Conservation (phyloP, 2,888 invertebrate species). For the Adelphocoris suturalis region DNA sequence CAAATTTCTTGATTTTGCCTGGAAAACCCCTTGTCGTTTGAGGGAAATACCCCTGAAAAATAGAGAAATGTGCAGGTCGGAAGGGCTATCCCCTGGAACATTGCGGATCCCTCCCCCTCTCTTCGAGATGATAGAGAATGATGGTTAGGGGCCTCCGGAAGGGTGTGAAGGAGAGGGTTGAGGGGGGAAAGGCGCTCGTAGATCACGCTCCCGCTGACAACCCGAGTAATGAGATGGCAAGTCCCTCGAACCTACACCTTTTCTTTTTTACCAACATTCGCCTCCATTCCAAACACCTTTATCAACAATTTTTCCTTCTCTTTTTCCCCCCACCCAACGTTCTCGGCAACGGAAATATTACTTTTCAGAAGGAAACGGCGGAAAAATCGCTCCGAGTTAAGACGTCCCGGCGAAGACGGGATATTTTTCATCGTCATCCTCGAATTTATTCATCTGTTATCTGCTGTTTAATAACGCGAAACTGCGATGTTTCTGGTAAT, state of each 20-base stretch:
- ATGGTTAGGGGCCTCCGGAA: background rate
- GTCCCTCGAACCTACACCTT: conserved; percentile 39
- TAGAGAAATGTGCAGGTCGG: background rate
- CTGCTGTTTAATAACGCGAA: background rate
- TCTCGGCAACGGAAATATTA: conserved; percentile 19
- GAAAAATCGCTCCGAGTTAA: conserved; percentile 14
- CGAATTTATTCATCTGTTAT: background rate
- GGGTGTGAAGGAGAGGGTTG: background rate
- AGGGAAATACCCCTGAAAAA: too few relatives aligned
- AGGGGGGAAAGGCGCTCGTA: background rate
- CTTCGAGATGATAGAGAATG: conserved; percentile 9
- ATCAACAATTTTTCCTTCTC: conserved; percentile 30
- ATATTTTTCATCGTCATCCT: conserved; percentile 6
- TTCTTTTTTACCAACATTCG: conserved; percentile 17
- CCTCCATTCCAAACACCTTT: conserved; percentile 37
- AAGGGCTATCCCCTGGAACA: background rate
- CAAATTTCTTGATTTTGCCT: too few relatives aligned
- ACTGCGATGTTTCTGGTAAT: background rate
- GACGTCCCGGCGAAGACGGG: background rate
- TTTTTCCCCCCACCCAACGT: background rate
- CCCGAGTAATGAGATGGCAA: conserved; percentile 39
- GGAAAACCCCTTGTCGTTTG: too few relatives aligned
- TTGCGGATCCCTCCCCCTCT: conserved; percentile 11
- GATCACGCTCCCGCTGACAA: conserved; percentile 30
- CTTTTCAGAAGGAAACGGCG: conserved; percentile 14